Evolutionary conservation across 2,797 vertebrate species (phyloP).

Genomic region (Salarias fasciatus): DNA sequence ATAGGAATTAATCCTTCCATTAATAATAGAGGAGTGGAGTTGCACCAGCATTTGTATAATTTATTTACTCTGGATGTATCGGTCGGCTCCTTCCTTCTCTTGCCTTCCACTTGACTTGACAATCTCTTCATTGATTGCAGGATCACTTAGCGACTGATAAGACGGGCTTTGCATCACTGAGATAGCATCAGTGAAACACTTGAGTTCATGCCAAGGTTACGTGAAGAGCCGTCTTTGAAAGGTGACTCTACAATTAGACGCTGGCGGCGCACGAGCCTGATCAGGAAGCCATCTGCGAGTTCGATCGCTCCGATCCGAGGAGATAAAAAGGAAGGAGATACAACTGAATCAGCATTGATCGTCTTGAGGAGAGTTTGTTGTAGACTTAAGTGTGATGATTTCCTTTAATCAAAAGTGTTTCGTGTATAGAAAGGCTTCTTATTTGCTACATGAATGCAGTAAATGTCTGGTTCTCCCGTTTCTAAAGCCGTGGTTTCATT

Average conservation of each 20-base stretch:
- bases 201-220: slow-evolving; percentile 50
- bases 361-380: slow-evolving; percentile 1
- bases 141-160: slow-evolving; percentile 56
- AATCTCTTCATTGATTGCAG: slow-evolving; percentile 51
- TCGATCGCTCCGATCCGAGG: background rate
- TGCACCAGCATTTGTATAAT: background rate
- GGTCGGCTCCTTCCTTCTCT: slow-evolving; percentile 32
- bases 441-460: no score
- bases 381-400: background rate
- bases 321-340: slow-evolving; percentile 1
- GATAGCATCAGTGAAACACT: slow-evolving; percentile 53
- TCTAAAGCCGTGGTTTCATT: no score
- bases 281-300: slow-evolving; percentile 1
- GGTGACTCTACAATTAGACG: slow-evolving; percentile 39
- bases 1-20: no score
- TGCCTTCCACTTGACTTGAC: slow-evolving; percentile 11
- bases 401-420: background rate
- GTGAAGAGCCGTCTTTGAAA: slow-evolving; percentile 18
- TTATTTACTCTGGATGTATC: slow-evolving; percentile 33
- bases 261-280: slow-evolving; percentile 1
- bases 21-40: no score
- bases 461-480: no score
- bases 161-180: slow-evolving; percentile 30
- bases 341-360: slow-evolving; percentile 1
- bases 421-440: no score